phyloP scores from a whole-genome alignment of 2,113 vertebrate genomes.

The Microcebus tavaratra region DNA sequence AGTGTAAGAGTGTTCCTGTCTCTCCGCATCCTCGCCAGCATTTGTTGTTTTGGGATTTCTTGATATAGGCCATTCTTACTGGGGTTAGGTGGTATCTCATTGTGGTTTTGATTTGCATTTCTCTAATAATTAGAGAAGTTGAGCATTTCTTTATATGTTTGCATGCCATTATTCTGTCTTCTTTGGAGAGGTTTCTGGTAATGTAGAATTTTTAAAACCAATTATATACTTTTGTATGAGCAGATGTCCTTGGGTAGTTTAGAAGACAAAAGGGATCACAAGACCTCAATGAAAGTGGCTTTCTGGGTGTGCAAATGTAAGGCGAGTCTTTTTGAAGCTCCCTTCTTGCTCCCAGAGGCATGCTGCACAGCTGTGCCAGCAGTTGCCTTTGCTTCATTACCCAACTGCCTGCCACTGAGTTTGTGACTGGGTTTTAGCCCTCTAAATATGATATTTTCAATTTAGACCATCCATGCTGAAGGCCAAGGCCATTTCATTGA shows the following conservation, averaged over 20 bases:
- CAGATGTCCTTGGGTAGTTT: background rate
- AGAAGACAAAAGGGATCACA: background rate
- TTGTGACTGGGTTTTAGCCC: background rate
- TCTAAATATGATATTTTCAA: background rate
- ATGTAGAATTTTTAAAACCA: background rate
- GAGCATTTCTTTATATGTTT: too few species aligned
- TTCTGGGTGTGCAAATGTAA: background rate
- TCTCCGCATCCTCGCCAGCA: too few species aligned
- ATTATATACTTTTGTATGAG: too few species aligned
- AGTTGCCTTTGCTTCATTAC: background rate
- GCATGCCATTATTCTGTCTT: too few species aligned
- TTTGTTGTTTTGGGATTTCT: too few species aligned
- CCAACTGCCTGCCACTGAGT: background rate
- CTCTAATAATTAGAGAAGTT: too few species aligned
- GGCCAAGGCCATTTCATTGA: background rate
- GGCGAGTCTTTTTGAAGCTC: fast-evolving
- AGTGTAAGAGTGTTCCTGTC: too few species aligned
- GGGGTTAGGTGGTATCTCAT: too few species aligned
- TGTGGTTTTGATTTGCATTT: too few species aligned
- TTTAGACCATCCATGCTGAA: background rate
- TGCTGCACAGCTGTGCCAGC: fast-evolving
- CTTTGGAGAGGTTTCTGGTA: background rate
- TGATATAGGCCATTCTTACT: too few species aligned
- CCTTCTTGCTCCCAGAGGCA: fast-evolving
- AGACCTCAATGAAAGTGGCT: fast-evolving